Percentiles rank a stretch among this genome's conserved stretches.
These are phyloP conservation scores for Peromyscus leucopus DNA, from an alignment of 2,113 vertebrate genomes.

Conservation along the genomic window DNA sequence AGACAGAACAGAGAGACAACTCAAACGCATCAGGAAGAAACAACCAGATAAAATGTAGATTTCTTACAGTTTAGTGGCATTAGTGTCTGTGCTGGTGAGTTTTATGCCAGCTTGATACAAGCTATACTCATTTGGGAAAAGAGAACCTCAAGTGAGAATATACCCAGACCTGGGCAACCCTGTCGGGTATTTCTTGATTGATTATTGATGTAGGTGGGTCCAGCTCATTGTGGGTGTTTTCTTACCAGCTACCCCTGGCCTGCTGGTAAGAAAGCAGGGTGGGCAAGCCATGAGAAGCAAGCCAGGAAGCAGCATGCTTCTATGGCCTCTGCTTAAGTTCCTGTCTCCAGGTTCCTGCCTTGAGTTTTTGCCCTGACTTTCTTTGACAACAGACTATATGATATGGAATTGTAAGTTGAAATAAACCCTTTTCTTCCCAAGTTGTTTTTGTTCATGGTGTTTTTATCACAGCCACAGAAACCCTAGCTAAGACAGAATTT, in stretches of 20 bases:
- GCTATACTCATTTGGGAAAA: neutral
- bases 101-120: neutral
- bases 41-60: neutral
- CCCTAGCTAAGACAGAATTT: neutral
- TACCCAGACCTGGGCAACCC: neutral
- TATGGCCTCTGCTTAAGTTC: neutral
- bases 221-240: neutral
- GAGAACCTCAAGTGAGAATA: neutral
- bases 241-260: neutral
- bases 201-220: too few relatives aligned
- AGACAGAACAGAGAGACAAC: neutral
- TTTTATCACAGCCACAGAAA: neutral
- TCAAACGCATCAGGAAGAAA: slow-evolving; percentile 14
- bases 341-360: neutral
- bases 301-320: neutral
- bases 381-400: neutral
- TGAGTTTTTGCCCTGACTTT: neutral
- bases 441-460: neutral
- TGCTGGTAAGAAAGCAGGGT: neutral
- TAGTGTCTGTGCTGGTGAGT: neutral
- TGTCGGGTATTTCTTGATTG: neutral
- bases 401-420: neutral
- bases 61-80: neutral
- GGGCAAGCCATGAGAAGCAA: neutral
- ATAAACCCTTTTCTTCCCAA: neutral